Conservation (phyloP, 2,113 vertebrate species). For the Pseudolaguvia tuberculata region DNA sequence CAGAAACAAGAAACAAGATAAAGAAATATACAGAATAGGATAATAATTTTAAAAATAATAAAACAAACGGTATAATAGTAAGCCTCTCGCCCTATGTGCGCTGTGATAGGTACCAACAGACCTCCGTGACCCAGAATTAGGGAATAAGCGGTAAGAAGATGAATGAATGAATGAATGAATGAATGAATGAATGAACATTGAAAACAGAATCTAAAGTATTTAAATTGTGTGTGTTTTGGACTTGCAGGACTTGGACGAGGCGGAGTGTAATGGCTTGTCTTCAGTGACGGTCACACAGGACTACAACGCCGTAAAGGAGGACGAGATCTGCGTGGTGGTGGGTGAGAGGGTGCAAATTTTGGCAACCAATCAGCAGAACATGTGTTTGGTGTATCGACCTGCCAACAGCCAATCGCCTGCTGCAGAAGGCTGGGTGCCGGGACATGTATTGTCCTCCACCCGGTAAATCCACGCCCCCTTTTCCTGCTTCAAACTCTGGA, state of each 20-base stretch:
- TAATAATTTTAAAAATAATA: too few relatives aligned
- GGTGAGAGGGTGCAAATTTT: slow-evolving; percentile 96
- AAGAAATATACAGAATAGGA: too few relatives aligned
- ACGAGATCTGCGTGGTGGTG: slow-evolving; percentile 92
- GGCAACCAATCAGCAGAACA: slow-evolving; percentile 95
- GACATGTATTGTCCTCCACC: slow-evolving; percentile 73
- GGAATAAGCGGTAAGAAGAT: too few relatives aligned
- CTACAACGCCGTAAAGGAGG: slow-evolving; percentile 93
- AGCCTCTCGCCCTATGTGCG: too few relatives aligned
- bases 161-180: too few relatives aligned
- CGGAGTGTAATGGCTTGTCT: slow-evolving; percentile 78
- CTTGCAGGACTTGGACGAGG: slow-evolving; percentile 70
- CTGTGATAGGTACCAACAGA: too few relatives aligned
- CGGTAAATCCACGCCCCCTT: slow-evolving; percentile 58
- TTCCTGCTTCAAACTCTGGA: slow-evolving; percentile 2
- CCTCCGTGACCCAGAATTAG: too few relatives aligned
- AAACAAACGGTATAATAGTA: background rate
- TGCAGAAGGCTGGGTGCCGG: slow-evolving; percentile 95
- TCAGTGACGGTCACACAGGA: slow-evolving; percentile 88
- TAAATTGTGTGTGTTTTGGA: background rate
- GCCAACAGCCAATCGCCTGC: slow-evolving; percentile 88
- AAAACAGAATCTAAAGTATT: too few relatives aligned
- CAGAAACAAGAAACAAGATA: too few relatives aligned
- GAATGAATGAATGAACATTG: too few relatives aligned
- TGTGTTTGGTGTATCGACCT: slow-evolving; percentile 93